Percentiles rank a stretch among this genome's conserved stretches.
These are phyloP conservation scores for Larimichthys polyactis DNA, from an alignment of 2,113 vertebrate genomes.

Conservation along the genomic window DNA sequence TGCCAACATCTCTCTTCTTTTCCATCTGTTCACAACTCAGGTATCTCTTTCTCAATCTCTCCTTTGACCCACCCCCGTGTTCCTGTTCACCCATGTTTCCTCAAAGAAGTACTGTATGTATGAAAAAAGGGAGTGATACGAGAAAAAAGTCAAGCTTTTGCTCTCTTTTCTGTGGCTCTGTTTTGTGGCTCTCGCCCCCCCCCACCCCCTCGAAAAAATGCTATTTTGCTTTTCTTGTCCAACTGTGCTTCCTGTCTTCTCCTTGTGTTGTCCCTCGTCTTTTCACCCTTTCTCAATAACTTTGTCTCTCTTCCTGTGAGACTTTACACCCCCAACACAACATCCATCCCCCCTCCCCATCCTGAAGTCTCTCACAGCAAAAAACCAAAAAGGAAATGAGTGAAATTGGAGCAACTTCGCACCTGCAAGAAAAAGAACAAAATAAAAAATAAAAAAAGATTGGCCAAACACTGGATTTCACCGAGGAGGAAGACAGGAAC, in stretches of 20 bases:
- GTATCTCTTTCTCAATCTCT: constrained; percentile 58
- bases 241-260: constrained; percentile 60
- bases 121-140: constrained; percentile 31
- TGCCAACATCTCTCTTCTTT: constrained; percentile 1
- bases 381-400: constrained; percentile 41
- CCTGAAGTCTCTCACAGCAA: constrained; percentile 36
- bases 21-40: constrained; percentile 69
- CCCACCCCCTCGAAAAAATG: constrained; percentile 5
- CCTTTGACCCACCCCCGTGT: constrained; percentile 11
- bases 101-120: constrained; percentile 57
- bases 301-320: constrained; percentile 27
- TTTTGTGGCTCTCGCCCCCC: constrained; percentile 9
- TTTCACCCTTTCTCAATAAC: constrained; percentile 7
- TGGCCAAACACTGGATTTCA: constrained; percentile 43
- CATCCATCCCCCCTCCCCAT: background rate
- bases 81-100: constrained; percentile 55
- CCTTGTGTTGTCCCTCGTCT: constrained; percentile 26
- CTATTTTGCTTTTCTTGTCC: constrained; percentile 47
- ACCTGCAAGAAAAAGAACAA: background rate
- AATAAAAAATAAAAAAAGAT: constrained; percentile 10
- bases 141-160: constrained; percentile 18
- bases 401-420: constrained; percentile 32
- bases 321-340: background rate
- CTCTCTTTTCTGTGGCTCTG: constrained; percentile 40
- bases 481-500: constrained; percentile 55